Base-by-base conservation (phyloP, 2,113 vertebrate species). In the Sebastes schlegelii region DNA sequence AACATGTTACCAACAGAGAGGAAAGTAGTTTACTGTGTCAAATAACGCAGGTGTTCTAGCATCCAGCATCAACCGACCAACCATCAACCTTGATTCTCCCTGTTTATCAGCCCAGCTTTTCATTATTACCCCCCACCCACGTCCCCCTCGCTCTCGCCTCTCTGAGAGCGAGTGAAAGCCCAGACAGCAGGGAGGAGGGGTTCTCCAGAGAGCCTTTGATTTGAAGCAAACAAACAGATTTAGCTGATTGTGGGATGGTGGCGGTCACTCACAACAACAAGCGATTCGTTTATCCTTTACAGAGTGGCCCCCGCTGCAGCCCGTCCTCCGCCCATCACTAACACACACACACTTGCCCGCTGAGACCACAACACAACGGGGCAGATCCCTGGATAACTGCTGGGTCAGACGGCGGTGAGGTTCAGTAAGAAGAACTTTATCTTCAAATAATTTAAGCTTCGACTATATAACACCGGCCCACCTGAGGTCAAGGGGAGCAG, bases 151-250 rank as follows among this genome's bases (percentile, higher is more conserved):
- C 65, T 74, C 21, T 13, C 12, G 51, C 49, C 72, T 77, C 54
- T 60, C 54, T 58, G 58, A 79, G 34, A 43, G 72, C 5, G 1
- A 81, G 74, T 34, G 64, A 76, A 72, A 64, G 70, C 52, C 17
- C 23, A 23, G 45, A 34, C 79, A 4, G 65, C 11, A n/a, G 26
- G 54, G 64, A 26, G 70, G 16, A 9, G 9, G 1, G 19, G 6
- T 13, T 76, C 86, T 89, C 84, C 75, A n/a, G 54, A 73, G 86
- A 86, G 76, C 10, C 83, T 86, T 79, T 86, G 84, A 90, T 86
- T 89, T 75, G 23, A 8, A 86, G 61, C 76, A 69, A 66, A 84
- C 80, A 87, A 89, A 90, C 79, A 82, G 61, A 89, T 87, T 86
- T 52, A 64, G 79, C 76, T 62, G 88, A 88, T 89, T 88, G 85